Evolutionary conservation across 2,888 invertebrate genomes (phyloP), one percentile per base, ranked within the genome.

Genomic region (Suillia variegata): DNA sequence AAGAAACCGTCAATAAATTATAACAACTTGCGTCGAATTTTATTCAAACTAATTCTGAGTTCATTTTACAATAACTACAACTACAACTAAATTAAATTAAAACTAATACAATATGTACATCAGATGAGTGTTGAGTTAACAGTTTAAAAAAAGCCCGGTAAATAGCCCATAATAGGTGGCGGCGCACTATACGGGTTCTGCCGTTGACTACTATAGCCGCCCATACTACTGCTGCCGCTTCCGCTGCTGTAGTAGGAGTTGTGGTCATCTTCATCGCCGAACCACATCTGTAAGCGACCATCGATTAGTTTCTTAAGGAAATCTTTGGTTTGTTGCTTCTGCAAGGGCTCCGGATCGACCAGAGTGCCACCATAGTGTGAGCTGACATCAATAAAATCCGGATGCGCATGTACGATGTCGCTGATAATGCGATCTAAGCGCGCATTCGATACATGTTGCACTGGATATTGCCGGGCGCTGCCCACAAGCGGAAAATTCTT

Each of bases 371-470:
- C 74, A 56, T 67, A 68, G 5, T 73, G 62, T 15, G 71, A 59
- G 26, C 60, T 54, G 21, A 63, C 67, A 2, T 77, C 70, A n/a
- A 75, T 63, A 31, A 79, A 78, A 6, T 71, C 73, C 1, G 78
- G 73, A 70, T 80, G 80, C 45, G 64, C 65, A 47, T 73, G 69
- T 2, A 80, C 64, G 51, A 80, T 74, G 31, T 75, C 73, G 8
- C 73, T 67, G 15, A 80, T 80, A 2, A 79, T 70, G 54, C 67
- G 69, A 59, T 80, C 79, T 56, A 80, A 67, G 2, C 76, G 70
- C 2, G 68, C 65, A 58, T 77, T 69, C 20, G 73, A 62, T 10
- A 70, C 26, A 33, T 65, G 68, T 33, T 69, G 68, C 33, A 67
- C 64, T 34, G 75, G 72, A 64, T 72, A 76, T 17, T 15, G 38